These are phyloP conservation scores for Peromyscus attwateri DNA, from an alignment of 2,797 vertebrate species.

Conservation along the genomic window DNA sequence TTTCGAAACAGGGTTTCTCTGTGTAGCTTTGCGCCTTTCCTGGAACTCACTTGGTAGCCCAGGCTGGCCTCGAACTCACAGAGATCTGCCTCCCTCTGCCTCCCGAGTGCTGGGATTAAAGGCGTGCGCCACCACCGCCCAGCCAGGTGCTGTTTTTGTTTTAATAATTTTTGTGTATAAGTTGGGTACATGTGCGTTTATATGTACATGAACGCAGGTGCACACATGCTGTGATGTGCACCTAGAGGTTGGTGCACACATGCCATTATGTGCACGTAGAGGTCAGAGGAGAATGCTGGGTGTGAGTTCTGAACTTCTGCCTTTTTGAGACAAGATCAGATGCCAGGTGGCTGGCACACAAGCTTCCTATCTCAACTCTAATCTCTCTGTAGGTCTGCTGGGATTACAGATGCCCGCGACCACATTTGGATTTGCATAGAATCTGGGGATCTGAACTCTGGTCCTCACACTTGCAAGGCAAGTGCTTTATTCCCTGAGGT, in stretches of 20 bases:
- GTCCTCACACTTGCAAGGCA: neutral
- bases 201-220: neutral
- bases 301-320: neutral
- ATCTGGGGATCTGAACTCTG: neutral
- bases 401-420: neutral
- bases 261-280: neutral
- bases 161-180: neutral
- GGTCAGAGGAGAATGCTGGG: neutral
- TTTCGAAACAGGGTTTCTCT: too few relatives aligned
- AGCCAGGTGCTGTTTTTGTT: neutral
- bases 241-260: neutral
- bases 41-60: too few relatives aligned
- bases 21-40: too few relatives aligned
- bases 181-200: neutral
- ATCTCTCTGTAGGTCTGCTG: neutral
- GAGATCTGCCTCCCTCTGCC: too few relatives aligned
- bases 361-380: neutral
- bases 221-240: neutral
- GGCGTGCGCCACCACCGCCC: too few relatives aligned
- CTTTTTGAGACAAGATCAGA: neutral
- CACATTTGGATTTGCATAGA: neutral
- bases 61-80: too few relatives aligned
- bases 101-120: too few relatives aligned
- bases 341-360: neutral
- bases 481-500: neutral